Evolutionary conservation across 2,797 vertebrate genomes (phyloP).

Genomic region (Scolopax rusticola): DNA sequence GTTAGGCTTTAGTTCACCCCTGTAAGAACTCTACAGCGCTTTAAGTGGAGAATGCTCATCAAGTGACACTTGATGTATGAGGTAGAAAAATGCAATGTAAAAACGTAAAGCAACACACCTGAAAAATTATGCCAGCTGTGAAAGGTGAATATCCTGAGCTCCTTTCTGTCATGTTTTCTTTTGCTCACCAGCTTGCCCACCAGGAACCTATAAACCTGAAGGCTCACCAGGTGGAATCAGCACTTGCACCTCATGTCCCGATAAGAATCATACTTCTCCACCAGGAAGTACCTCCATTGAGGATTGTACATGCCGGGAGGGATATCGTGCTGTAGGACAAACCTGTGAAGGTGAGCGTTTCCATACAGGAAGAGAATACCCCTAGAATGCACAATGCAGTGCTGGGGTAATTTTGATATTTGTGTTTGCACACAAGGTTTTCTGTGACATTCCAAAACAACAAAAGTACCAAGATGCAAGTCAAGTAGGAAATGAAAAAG

Average conservation of each 20-base stretch:
- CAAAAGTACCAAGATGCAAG: background rate
- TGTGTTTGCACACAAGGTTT: background rate
- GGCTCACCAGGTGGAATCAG: constrained; percentile 89
- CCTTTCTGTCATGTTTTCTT: background rate
- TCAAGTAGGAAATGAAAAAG: background rate
- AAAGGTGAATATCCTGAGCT: background rate
- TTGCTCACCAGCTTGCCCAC: constrained; percentile 86
- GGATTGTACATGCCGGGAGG: constrained; percentile 90
- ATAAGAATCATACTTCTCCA: constrained; percentile 88
- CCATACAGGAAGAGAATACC: background rate
- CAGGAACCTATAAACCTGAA: constrained; percentile 94
- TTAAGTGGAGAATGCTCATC: background rate
- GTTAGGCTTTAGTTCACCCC: background rate
- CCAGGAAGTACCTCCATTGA: constrained; percentile 89
- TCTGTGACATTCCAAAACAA: background rate
- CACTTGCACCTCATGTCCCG: constrained; percentile 89
- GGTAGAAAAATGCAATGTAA: background rate
- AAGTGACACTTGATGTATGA: background rate
- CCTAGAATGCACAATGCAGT: background rate
- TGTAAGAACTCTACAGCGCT: background rate
- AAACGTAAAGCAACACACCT: background rate
- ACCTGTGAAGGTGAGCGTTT: constrained; percentile 86
- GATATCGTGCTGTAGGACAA: constrained; percentile 84
- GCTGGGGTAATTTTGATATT: background rate
- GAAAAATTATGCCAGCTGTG: background rate